Base-by-base conservation (phyloP, 2,797 vertebrate species). In the Sphenodon punctatus region DNA sequence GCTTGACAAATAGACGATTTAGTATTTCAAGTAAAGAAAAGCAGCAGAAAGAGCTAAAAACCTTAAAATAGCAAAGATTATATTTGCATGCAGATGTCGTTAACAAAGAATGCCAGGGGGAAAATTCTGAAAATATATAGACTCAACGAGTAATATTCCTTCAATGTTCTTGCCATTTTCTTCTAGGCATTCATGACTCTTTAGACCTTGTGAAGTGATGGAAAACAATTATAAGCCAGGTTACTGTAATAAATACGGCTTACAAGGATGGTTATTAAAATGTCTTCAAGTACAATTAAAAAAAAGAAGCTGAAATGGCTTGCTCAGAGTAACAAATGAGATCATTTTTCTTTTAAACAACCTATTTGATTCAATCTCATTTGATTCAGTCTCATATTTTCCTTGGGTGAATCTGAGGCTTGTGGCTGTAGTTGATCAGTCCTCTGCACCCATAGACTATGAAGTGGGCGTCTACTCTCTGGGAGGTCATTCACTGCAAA, bases 231-330 rank as follows among this genome's bases (percentile, higher is more conserved):
- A 30, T 70, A 72, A 15, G 63, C 25, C 87, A 79, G 84, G 48
- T 16, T 76, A 59, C 75, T 85, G 27, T 53, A 83, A 15, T 78
- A 88, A 91, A 73, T 79, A 58, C 36, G 66, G 30, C 53, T 81
- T 86, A 30, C 32, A 60, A 64, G 55, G 69, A 86, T 88, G 27
- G 8, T 78, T 94, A 78, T 80, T 86, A 90, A 89, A 34, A 30
- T 86, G 45, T 78, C 32, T 74, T 80, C 42, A 75, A 80, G 55
- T 72, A 82, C 61, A 82, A 64, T 63, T 72, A 73, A 90, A 41
- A 61, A 67, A 67, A 84, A 76, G 63, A 87, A 72, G 82, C 75
- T 88, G 78, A 90, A 87, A 73, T 59, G 49, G 15, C 30, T 86
- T 75, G 43, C 89, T 90, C 59, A 68, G 55, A 68, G 74, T 91